A percentile compares a stretch with the other conserved stretches of the same genome.
phyloP scores from a whole-genome alignment of 2,113 vertebrate genomes.

The Alethe diademata region DNA sequence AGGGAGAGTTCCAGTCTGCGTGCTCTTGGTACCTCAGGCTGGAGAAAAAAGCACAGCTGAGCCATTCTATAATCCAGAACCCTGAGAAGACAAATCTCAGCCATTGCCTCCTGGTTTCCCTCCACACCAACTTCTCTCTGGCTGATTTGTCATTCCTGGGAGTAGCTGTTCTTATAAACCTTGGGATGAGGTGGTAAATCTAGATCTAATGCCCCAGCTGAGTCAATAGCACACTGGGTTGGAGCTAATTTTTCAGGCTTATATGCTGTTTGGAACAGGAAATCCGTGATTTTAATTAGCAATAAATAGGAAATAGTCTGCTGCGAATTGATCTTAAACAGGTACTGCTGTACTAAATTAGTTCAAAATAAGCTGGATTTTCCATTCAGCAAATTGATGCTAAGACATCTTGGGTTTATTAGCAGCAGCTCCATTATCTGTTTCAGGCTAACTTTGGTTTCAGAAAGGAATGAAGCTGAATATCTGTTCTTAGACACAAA shows the following conservation, averaged over 20 bases:
- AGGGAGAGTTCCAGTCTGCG: neutral
- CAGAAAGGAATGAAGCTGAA: neutral
- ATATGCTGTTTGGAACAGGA: conserved; percentile 62
- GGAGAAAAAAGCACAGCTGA: neutral
- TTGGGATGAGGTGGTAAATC: neutral
- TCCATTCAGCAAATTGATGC: conserved; percentile 26
- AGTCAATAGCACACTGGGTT: neutral
- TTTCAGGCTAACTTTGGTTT: neutral
- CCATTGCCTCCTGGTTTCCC: fast-evolving
- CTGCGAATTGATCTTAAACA: conserved; percentile 61
- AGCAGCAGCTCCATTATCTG: neutral
- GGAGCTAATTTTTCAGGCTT: conserved; percentile 23
- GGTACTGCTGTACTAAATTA: conserved; percentile 56
- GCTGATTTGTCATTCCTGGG: neutral
- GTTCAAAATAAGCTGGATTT: conserved; percentile 55
- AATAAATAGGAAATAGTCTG: conserved; percentile 66
- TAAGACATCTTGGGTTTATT: conserved; percentile 37
- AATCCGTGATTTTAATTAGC: conserved; percentile 66
- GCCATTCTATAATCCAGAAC: neutral
- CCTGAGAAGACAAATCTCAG: neutral
- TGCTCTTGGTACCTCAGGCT: neutral
- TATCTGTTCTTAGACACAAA: neutral
- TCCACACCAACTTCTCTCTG: neutral
- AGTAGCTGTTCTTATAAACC: neutral
- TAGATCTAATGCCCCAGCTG: neutral